Evolutionary conservation across 1,140 invertebrate genomes (phyloP).

Genomic region (Achatina immaculata): DNA sequence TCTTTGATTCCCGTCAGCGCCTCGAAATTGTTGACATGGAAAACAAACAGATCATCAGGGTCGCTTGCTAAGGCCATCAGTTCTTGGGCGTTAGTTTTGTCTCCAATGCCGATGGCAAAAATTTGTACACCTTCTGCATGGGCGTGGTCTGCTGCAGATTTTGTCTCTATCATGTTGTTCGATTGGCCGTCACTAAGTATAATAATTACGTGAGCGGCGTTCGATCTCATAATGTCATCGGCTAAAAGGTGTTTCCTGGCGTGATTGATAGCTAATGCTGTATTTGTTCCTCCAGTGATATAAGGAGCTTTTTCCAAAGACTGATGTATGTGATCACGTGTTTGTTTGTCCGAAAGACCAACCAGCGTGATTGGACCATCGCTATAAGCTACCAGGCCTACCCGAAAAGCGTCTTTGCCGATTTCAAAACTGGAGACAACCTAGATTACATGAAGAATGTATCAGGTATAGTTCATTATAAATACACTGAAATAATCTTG

Average conservation of each 20-base stretch:
- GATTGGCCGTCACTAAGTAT: constrained; percentile 59
- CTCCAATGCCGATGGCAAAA: constrained; percentile 58
- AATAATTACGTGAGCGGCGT: constrained; percentile 50
- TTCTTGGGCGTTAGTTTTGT: constrained; percentile 37
- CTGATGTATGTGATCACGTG: background rate
- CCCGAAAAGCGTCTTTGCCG: constrained; percentile 42
- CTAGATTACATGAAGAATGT: constrained; percentile 7
- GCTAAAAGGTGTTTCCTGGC: constrained; percentile 43
- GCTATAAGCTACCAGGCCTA: constrained; percentile 54
- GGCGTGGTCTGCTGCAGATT: constrained; percentile 42
- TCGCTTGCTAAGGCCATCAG: constrained; percentile 46
- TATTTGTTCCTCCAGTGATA: constrained; percentile 49
- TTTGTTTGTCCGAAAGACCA: constrained; percentile 34
- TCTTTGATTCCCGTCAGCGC: constrained; percentile 42
- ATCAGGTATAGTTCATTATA: no score
- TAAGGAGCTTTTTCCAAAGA: constrained; percentile 22
- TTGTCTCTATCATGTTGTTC: constrained; percentile 39
- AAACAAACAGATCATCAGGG: constrained; percentile 45
- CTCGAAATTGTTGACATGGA: constrained; percentile 43
- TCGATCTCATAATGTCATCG: constrained; percentile 22
- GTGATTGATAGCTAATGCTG: constrained; percentile 44
- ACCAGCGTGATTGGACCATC: constrained; percentile 49
- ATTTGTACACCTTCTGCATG: constrained; percentile 48
- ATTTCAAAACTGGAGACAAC: constrained; percentile 57
- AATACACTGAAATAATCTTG: no score